These are phyloP conservation scores for Drosophila quasianomalipes DNA, from an alignment of 2,888 invertebrate species.

Conservation along the genomic window DNA sequence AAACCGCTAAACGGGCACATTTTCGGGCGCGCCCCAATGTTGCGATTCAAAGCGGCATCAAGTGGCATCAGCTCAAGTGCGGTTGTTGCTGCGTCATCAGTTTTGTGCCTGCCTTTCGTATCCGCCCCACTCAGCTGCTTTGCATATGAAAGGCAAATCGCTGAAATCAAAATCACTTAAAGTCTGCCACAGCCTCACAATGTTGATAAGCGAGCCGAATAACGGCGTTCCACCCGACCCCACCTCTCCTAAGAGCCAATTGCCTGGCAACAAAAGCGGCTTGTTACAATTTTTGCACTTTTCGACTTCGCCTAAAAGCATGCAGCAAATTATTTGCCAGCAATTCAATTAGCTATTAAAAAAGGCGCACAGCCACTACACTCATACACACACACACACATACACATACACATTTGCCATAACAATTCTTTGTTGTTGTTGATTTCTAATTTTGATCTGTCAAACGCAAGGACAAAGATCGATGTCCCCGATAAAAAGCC, in stretches of 20 bases:
- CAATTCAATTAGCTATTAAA: constrained; percentile 76
- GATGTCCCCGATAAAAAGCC: constrained; percentile 81
- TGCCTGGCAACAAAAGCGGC: constrained; percentile 50
- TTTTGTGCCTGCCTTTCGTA: constrained; percentile 24
- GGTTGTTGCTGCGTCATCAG: constrained; percentile 56
- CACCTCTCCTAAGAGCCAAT: background rate
- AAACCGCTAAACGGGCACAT: constrained; percentile 83
- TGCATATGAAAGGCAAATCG: constrained; percentile 78
- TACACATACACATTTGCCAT: background rate
- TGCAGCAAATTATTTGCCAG: constrained; percentile 66
- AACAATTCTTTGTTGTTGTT: constrained; percentile 25
- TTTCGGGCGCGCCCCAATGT: constrained; percentile 67
- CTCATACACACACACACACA: background rate
- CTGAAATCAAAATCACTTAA: constrained; percentile 70
- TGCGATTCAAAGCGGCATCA: constrained; percentile 21
- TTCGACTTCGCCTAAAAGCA: constrained; percentile 57
- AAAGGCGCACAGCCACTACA: constrained; percentile 4
- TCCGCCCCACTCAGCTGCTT: constrained; percentile 50
- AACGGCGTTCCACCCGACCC: constrained; percentile 5
- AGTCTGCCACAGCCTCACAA: constrained; percentile 43
- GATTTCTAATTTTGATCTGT: constrained; percentile 83
- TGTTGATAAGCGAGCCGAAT: constrained; percentile 65
- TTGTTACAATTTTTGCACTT: constrained; percentile 68
- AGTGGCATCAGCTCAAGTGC: constrained; percentile 55
- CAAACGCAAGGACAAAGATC: constrained; percentile 82